phyloP scores from a whole-genome alignment of 2,797 vertebrate genomes.

The Natrix natrix region DNA sequence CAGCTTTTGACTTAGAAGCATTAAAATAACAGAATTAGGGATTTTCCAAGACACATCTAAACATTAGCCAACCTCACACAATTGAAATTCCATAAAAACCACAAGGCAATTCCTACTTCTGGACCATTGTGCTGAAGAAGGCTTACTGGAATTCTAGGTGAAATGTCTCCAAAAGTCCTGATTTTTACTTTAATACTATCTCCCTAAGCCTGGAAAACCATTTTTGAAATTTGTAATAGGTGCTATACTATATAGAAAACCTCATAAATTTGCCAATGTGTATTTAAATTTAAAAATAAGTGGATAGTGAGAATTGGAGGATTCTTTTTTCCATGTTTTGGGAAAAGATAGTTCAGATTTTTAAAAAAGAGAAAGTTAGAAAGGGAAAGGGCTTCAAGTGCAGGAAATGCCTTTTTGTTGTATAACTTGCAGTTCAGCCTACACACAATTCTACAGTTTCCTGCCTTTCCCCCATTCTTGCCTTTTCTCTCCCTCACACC shows the following conservation, averaged over 20 bases:
- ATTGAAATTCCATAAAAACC: not conserved
- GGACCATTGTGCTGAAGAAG: not conserved
- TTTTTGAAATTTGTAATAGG: not conserved
- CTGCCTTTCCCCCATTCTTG: not conserved
- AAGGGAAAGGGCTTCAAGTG: not conserved
- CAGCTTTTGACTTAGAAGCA: not conserved
- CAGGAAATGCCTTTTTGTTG: not conserved
- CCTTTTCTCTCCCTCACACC: not conserved
- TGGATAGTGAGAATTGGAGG: not conserved
- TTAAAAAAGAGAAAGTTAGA: not conserved
- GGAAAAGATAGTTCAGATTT: not conserved
- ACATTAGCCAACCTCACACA: not conserved
- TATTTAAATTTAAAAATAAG: not conserved
- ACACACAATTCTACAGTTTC: not conserved
- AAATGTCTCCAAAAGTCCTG: not conserved
- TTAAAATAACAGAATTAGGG: not conserved
- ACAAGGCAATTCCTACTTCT: not conserved
- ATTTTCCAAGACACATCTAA: not conserved
- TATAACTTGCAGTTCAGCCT: not conserved
- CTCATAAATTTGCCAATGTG: not conserved
- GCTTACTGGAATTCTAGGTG: not conserved
- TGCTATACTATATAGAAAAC: not conserved
- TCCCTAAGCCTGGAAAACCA: not conserved
- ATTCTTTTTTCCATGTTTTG: not conserved
- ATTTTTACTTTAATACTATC: not conserved